Base-by-base conservation (phyloP, 2,113 vertebrate species). In the Sceloporus tristichus region DNA sequence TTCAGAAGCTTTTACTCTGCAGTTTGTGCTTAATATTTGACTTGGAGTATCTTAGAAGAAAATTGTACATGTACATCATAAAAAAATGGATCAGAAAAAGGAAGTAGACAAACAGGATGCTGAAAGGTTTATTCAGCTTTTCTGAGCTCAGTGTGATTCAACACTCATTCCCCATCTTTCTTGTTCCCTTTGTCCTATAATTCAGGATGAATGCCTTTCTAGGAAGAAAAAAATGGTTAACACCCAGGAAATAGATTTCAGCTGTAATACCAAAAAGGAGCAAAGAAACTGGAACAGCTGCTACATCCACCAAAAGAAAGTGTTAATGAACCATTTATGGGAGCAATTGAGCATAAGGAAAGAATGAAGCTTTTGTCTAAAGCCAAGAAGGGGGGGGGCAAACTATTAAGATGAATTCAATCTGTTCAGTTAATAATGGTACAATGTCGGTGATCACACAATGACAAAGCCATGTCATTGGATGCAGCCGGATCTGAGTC, bases 321-420 rank as follows among this genome's bases (percentile, higher is more conserved):
- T 89, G 70, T 82, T 75, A 89, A 87, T 25, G n/a, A 87, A 79
- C 59, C 80, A 85, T 89, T 89, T 87, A 76, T 79, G 80, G 90
- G 76, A 90, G 56, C 38, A 91, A 86, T 80, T 73, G 76, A 84
- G 77, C 59, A 81, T 68, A 82, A 88, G 79, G 92, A 87, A 59
- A 90, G 82, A 92, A 34, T 85, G 27, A 21, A 48, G 66, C 68
- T 83, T 89, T 90, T 92, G 88, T 90, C 34, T 88, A 89, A 92
- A 89, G 79, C 59, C 48, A 21, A 42, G 42, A 91, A 29, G 62
- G 66, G 34, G 34, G 34, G 34, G 38, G 79, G 40, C 65, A 68
- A 53, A 81, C 59, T 65, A 82, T 83, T 81, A 92, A 54, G 91
- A 73, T 48, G 87, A 70, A 85, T 90, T 92, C 89, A 68, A 80